Evolutionary conservation across 1,140 invertebrate species (phyloP).

Genomic region (Riptortus pedestris): DNA sequence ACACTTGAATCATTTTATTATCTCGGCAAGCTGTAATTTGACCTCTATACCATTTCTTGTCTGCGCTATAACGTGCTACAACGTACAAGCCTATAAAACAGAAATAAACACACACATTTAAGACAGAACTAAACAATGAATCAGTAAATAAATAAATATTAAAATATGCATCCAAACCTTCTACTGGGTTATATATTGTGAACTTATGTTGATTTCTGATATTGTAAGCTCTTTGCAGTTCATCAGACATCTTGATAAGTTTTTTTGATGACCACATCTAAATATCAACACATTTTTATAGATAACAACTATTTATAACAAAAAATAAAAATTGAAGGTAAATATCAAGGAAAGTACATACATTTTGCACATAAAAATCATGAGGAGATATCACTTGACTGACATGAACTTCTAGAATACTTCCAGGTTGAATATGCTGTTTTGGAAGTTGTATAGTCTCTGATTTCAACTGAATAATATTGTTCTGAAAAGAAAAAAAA

Average conservation of each 20-base stretch:
- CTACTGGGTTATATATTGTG: neutral
- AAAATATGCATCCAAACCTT: conserved; percentile 1
- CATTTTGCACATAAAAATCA: conserved; percentile 38
- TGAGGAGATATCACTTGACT: conserved; percentile 34
- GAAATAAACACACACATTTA: too few relatives aligned
- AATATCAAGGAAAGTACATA: conserved; percentile 29
- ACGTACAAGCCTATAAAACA: conserved; percentile 40
- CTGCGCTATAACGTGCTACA: conserved; percentile 36
- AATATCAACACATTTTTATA: too few relatives aligned
- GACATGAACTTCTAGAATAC: conserved; percentile 29
- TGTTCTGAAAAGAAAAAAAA: conserved; percentile 18
- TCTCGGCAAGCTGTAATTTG: conserved; percentile 36
- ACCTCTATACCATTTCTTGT: conserved; percentile 40
- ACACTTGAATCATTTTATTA: conserved; percentile 37
- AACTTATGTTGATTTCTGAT: neutral
- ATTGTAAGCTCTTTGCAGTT: conserved; percentile 3
- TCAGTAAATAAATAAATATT: neutral
- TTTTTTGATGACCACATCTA: neutral
- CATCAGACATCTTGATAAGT: neutral
- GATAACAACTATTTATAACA: neutral
- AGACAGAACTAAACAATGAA: conserved; percentile 11
- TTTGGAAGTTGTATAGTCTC: neutral
- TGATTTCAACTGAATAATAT: neutral
- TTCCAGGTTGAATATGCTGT: neutral
- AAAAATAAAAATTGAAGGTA: neutral